phyloP scores from a whole-genome alignment of 2,113 vertebrate species.

The Oxyura jamaicensis region DNA sequence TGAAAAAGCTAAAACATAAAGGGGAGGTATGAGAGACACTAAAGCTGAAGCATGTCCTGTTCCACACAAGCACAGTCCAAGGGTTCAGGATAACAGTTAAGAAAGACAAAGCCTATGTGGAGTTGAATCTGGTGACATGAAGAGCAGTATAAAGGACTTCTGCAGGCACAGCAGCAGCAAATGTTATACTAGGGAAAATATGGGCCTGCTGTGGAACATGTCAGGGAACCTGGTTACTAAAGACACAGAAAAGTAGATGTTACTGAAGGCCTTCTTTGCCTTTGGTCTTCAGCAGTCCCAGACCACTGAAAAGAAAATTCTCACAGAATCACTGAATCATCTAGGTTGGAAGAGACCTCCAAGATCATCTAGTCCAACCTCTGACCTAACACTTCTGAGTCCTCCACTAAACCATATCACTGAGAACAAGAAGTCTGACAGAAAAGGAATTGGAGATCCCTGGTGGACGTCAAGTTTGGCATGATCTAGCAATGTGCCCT shows the following conservation, averaged over 20 bases:
- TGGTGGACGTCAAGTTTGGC: background rate
- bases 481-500: background rate
- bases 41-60: background rate
- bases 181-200: background rate
- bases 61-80: background rate
- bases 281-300: background rate
- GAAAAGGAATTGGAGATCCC: background rate
- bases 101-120: background rate
- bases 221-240: background rate
- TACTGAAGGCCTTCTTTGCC: background rate
- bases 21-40: background rate
- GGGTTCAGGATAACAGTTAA: rapidly evolving
- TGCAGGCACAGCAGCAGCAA: background rate
- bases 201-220: background rate
- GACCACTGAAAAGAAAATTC: background rate
- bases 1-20: background rate
- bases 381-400: too few species aligned
- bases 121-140: background rate
- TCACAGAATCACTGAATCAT: too few species aligned
- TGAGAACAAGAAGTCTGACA: background rate
- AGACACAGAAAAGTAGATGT: background rate
- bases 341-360: too few species aligned
- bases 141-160: background rate
- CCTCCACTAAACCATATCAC: too few species aligned
- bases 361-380: too few species aligned